phyloP scores from a whole-genome alignment of 2,888 invertebrate species.

The Crepidodera aurea region DNA sequence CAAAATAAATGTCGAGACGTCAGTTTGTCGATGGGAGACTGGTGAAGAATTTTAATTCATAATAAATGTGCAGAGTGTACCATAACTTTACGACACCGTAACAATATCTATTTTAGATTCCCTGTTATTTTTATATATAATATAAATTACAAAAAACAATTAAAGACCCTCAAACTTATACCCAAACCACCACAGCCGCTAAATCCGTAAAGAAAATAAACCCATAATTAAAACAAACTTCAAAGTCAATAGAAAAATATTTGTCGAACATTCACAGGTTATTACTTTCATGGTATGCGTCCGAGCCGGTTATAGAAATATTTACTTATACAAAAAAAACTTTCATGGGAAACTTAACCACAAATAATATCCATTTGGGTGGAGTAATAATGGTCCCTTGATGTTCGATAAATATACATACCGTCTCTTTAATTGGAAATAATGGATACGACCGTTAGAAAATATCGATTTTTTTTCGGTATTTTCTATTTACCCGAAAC shows the following conservation, averaged over 20 bases:
- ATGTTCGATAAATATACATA: conserved; percentile 8
- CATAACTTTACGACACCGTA: too few species aligned
- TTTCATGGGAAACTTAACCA: conserved; percentile 14
- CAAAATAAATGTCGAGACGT: conserved; percentile 12
- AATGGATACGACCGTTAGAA: conserved; percentile 6
- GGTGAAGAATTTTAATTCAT: not conserved
- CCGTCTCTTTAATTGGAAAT: conserved; percentile 1
- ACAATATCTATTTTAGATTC: too few species aligned
- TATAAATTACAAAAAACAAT: too few species aligned
- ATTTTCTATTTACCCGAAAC: not conserved
- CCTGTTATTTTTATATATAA: too few species aligned
- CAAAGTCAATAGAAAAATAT: conserved; percentile 15
- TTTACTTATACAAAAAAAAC: conserved; percentile 10
- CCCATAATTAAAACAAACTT: conserved; percentile 2
- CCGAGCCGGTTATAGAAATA: conserved; percentile 9
- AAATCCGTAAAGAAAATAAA: not conserved
- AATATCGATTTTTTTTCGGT: conserved; percentile 7
- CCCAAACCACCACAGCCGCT: too few species aligned
- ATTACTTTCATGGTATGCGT: conserved; percentile 18
- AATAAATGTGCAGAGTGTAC: too few species aligned
- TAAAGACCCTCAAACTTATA: too few species aligned
- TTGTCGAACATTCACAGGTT: conserved; percentile 9
- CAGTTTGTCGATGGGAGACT: not conserved
- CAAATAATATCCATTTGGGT: conserved; percentile 18
- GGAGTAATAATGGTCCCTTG: conserved; percentile 19